Percentiles rank a stretch among this genome's conserved stretches.
Conservation (phyloP, 2,888 invertebrate genomes). For the Nymphalis c-album region DNA sequence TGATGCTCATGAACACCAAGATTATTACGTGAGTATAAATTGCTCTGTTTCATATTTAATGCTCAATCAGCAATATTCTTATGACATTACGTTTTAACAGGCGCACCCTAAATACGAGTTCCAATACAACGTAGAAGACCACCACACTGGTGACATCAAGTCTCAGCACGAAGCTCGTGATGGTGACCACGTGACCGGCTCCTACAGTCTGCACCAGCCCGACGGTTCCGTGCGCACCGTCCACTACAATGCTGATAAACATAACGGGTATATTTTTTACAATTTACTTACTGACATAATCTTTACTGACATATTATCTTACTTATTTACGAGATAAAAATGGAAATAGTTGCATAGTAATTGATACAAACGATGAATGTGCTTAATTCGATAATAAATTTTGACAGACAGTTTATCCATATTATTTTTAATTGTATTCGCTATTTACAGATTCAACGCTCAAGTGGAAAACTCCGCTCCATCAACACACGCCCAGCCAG, state of each 20-base stretch:
- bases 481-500: conserved; percentile 48
- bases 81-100: too few relatives aligned
- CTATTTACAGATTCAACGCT: conserved; percentile 26
- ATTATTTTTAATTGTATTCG: too few relatives aligned
- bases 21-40: conserved; percentile 52
- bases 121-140: conserved; percentile 77
- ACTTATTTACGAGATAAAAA: too few relatives aligned
- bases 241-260: conserved; percentile 82
- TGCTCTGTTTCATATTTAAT: too few relatives aligned
- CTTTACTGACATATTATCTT: neutral
- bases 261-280: conserved; percentile 71
- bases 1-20: conserved; percentile 46
- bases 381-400: too few relatives aligned
- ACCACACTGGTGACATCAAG: conserved; percentile 81
- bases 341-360: too few relatives aligned
- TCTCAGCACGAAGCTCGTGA: conserved; percentile 82
- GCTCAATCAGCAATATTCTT: too few relatives aligned
- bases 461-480: conserved; percentile 72
- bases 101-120: conserved; percentile 78
- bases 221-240: conserved; percentile 83
- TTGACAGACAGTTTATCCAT: too few relatives aligned
- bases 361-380: too few relatives aligned
- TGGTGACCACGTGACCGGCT: conserved; percentile 84
- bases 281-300: neutral
- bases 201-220: conserved; percentile 83